A percentile compares a stretch with the other conserved stretches of the same genome.
Conservation (phyloP, 2,888 invertebrate species). For the Parascotia fuliginaria region DNA sequence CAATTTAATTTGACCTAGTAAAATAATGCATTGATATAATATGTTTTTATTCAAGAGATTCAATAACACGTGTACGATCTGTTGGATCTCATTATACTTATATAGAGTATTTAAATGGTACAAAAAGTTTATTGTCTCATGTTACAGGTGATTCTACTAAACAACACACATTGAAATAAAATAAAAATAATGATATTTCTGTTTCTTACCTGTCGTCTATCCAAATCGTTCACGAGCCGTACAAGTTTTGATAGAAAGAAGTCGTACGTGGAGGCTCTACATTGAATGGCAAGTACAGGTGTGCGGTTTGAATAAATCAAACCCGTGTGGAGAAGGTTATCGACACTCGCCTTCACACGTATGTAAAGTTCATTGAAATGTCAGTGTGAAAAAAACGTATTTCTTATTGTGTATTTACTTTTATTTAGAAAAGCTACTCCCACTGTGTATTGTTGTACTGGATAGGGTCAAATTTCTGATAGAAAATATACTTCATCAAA, state of each 20-base stretch:
- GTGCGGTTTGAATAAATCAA: conserved; percentile 66
- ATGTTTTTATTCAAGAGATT: too few relatives aligned
- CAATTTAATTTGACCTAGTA: too few relatives aligned
- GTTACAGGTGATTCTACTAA: not conserved
- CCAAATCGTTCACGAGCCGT: conserved; percentile 47
- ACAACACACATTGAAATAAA: not conserved
- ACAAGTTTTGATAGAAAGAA: conserved; percentile 60
- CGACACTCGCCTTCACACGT: conserved; percentile 44
- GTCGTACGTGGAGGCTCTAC: conserved; percentile 45
- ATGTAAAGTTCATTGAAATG: conserved; percentile 23
- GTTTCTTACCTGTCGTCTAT: conserved; percentile 3
- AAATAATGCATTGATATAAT: too few relatives aligned
- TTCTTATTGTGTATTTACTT: not conserved
- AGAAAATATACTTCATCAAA: not conserved
- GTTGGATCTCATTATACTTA: too few relatives aligned
- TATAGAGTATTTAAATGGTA: too few relatives aligned
- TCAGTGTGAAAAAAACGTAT: conserved; percentile 19
- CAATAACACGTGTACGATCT: too few relatives aligned
- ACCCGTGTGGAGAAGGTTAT: conserved; percentile 61
- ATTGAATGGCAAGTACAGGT: conserved; percentile 66
- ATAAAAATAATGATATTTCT: conserved; percentile 11
- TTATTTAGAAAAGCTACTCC: not conserved
- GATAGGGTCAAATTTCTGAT: not conserved
- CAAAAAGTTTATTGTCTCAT: too few relatives aligned
- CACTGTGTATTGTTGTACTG: not conserved